phyloP scores from a whole-genome alignment of 1,140 invertebrate genomes.

The Papilio helenus region DNA sequence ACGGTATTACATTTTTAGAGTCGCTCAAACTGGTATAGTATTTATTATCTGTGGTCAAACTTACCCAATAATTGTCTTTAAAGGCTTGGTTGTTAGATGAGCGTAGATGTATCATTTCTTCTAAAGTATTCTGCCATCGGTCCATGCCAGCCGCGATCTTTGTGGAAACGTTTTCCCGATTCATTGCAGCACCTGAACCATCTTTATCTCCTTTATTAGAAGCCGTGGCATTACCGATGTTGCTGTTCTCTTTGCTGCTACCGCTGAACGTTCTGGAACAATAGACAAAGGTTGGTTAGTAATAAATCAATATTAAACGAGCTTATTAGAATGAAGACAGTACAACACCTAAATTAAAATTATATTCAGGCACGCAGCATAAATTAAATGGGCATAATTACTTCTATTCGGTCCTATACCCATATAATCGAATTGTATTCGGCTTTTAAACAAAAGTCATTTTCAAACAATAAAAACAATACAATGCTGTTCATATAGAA shows the following conservation, averaged over 20 bases:
- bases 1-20: neutral
- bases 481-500: neutral
- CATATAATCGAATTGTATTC: neutral
- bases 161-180: slow-evolving; percentile 70
- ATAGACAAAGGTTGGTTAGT: slow-evolving; percentile 30
- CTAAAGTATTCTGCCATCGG: slow-evolving; percentile 78
- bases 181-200: slow-evolving; percentile 60
- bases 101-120: slow-evolving; percentile 76
- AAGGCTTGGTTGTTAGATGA: slow-evolving; percentile 73
- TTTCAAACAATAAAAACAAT: neutral
- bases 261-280: slow-evolving; percentile 64
- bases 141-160: slow-evolving; percentile 77
- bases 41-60: slow-evolving; percentile 31
- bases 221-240: slow-evolving; percentile 53
- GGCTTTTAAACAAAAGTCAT: neutral
- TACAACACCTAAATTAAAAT: neutral
- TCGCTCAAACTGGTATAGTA: too few relatives aligned
- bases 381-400: neutral
- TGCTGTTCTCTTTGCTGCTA: slow-evolving; percentile 49
- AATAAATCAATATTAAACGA: neutral
- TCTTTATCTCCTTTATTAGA: slow-evolving; percentile 45
- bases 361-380: neutral
- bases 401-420: neutral
- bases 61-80: slow-evolving; percentile 78
- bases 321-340: too few relatives aligned